phyloP scores from a whole-genome alignment of 2,888 invertebrate genomes.

The Drosophila peninsularis region DNA sequence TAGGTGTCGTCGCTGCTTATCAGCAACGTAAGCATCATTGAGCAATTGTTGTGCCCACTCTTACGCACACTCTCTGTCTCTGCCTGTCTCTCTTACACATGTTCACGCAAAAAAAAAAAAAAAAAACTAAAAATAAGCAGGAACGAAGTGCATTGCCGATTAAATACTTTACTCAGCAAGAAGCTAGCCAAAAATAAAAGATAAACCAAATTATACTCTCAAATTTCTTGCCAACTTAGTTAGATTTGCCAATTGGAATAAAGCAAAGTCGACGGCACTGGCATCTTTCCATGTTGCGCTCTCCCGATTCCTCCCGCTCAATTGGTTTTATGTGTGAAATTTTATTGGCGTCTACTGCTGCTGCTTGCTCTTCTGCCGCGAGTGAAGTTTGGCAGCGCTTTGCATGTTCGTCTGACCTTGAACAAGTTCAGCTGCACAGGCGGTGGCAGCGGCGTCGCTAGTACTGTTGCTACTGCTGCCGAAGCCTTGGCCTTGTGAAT shows the following conservation, averaged over 20 bases:
- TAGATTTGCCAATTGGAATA: background rate
- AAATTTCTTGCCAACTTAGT: background rate
- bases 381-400: constrained; percentile 52
- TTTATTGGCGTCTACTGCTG: constrained; percentile 23
- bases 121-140: constrained; percentile 2
- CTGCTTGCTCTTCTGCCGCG: constrained; percentile 28
- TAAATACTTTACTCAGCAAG: background rate
- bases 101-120: background rate
- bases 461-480: constrained; percentile 8
- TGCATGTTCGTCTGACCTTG: constrained; percentile 74
- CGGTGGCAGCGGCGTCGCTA: constrained; percentile 9
- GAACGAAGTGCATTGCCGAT: background rate
- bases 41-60: constrained; percentile 7
- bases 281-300: constrained; percentile 1
- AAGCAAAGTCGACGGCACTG: background rate
- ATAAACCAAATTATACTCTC: background rate
- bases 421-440: constrained; percentile 69
- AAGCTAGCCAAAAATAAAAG: background rate
- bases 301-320: constrained; percentile 12
- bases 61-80: constrained; percentile 1
- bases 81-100: background rate
- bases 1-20: constrained; percentile 22
- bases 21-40: constrained; percentile 32
- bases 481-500: constrained; percentile 56
- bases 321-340: constrained; percentile 33